Evolutionary conservation across 2,888 invertebrate species (phyloP).

Genomic region (Caenorhabditis sp.): DNA sequence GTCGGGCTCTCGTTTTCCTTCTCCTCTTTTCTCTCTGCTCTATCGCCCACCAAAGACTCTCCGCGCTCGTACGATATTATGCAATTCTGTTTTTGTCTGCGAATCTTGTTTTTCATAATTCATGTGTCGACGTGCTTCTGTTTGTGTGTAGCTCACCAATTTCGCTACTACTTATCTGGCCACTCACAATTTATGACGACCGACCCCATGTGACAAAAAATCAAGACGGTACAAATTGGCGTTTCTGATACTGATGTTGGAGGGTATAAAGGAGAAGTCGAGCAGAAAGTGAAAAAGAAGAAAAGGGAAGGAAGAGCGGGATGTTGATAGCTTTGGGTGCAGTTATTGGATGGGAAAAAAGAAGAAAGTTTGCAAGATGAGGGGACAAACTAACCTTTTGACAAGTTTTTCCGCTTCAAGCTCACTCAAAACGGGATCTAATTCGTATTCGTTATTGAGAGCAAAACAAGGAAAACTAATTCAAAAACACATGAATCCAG

Average conservation of each 20-base stretch:
- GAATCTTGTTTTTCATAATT: constrained; percentile 43
- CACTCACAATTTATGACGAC: too few relatives aligned
- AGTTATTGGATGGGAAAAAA: too few relatives aligned
- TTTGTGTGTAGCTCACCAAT: constrained; percentile 5
- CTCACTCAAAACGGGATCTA: too few relatives aligned
- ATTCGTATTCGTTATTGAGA: too few relatives aligned
- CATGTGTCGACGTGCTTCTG: constrained; percentile 15
- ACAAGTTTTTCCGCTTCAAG: too few relatives aligned
- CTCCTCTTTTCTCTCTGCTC: background rate
- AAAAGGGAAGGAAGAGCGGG: background rate
- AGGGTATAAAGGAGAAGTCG: too few relatives aligned
- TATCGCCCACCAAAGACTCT: background rate
- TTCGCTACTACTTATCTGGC: constrained; percentile 6
- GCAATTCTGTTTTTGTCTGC: constrained; percentile 47
- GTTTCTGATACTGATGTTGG: too few relatives aligned
- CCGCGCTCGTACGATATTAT: constrained; percentile 48
- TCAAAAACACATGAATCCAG: too few relatives aligned
- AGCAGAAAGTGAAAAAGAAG: constrained; percentile 3
- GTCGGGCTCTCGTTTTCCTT: constrained; percentile 1
- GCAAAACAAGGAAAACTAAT: too few relatives aligned
- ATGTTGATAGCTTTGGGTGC: background rate
- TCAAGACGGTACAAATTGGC: too few relatives aligned
- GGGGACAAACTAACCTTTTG: background rate
- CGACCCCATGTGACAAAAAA: too few relatives aligned
- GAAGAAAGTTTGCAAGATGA: background rate